These are phyloP conservation scores for Jaculus jaculus DNA, from an alignment of 2,113 vertebrate species.

Conservation along the genomic window DNA sequence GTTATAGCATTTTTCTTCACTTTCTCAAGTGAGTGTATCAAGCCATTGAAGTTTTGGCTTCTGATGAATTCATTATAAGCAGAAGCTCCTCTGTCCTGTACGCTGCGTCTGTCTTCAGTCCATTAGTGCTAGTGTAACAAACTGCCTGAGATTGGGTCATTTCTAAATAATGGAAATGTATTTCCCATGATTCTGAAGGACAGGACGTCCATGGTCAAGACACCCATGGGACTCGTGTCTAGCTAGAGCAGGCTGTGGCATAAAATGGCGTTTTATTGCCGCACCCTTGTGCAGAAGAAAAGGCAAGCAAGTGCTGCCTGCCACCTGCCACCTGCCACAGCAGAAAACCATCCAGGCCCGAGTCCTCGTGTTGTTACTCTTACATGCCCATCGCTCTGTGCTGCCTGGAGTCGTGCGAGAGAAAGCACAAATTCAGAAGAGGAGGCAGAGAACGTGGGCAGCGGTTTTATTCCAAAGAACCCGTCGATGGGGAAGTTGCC, in stretches of 20 bases:
- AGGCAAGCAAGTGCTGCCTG: too few relatives aligned
- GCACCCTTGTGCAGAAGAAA: background rate
- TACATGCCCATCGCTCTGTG: rapidly evolving
- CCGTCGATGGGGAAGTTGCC: background rate
- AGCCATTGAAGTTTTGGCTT: background rate
- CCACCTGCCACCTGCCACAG: background rate
- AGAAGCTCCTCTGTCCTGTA: background rate
- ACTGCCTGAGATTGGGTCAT: background rate
- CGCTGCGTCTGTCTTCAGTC: background rate
- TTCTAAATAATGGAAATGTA: too few relatives aligned
- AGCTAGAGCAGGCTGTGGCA: background rate
- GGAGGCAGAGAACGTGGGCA: background rate
- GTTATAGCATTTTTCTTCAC: background rate
- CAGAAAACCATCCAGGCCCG: background rate
- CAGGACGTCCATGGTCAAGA: background rate
- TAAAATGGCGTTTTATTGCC: background rate
- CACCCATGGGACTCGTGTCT: background rate
- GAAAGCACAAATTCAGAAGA: background rate
- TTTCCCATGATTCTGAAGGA: background rate
- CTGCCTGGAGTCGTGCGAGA: background rate
- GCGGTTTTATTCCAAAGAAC: background rate
- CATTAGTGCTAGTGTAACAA: background rate
- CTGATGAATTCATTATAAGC: background rate
- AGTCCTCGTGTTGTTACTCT: rapidly evolving
- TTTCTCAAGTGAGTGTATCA: background rate